These are phyloP conservation scores for Pterocles burchelli DNA, from an alignment of 2,113 vertebrate genomes.

Conservation along the genomic window DNA sequence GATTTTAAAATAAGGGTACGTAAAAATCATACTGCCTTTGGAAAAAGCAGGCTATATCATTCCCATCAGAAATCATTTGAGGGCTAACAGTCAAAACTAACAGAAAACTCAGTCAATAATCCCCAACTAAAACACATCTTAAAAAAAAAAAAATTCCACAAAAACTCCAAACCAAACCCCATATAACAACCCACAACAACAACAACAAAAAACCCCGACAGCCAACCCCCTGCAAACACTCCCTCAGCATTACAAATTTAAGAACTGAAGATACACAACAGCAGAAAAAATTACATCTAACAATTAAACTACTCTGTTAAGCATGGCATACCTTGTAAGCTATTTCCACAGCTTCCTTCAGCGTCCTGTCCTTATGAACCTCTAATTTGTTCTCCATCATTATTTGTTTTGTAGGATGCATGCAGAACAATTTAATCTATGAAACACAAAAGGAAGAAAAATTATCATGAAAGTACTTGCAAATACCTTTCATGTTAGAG, in stretches of 20 bases:
- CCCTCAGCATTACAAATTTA: neutral
- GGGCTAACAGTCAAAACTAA: neutral
- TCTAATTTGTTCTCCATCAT: constrained; percentile 99
- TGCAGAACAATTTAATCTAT: constrained; percentile 97
- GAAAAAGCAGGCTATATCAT: neutral
- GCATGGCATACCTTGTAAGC: constrained; percentile 86
- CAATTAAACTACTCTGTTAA: neutral
- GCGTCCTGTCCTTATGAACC: constrained; percentile 96
- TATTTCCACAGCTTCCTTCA: constrained; percentile 93
- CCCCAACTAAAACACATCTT: neutral
- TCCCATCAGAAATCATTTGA: neutral
- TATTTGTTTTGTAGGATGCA: constrained; percentile 92
- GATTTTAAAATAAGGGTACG: neutral
- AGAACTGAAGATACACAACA: neutral
- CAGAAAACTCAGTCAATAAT: neutral
- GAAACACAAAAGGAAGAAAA: constrained; percentile 19
- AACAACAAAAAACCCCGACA: neutral
- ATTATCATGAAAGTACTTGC: neutral
- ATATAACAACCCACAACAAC: neutral
- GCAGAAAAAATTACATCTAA: neutral
- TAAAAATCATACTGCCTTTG: neutral
- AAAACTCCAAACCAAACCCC: neutral
- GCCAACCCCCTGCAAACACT: neutral
- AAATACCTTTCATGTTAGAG: neutral
- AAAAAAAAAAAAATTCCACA: neutral